Percentiles rank a stretch among this genome's conserved stretches.
Evolutionary conservation across 1,140 invertebrate genomes (phyloP).

Genomic region (Hermetia illucens): DNA sequence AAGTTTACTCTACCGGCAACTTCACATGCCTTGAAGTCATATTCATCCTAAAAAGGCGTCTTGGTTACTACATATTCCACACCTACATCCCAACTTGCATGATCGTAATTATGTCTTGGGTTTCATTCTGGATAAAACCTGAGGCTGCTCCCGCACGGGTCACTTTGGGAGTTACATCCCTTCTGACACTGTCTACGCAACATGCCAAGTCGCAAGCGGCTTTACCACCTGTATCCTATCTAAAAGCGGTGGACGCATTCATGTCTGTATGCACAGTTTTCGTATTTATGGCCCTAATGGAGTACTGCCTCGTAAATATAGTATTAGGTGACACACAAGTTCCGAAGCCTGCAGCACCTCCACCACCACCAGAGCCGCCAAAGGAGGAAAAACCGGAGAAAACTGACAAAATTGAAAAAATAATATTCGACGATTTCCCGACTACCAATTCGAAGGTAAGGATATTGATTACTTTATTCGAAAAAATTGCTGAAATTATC

Average conservation of each 20-base stretch:
- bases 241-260: conserved; percentile 81
- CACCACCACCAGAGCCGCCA: conserved; percentile 11
- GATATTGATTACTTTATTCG: neutral
- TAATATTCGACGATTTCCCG: conserved; percentile 2
- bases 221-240: conserved; percentile 75
- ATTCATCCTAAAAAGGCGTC: conserved; percentile 66
- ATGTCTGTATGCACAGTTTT: conserved; percentile 86
- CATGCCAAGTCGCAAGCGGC: conserved; percentile 82
- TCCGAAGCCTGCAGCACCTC: conserved; percentile 28
- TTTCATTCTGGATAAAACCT: conserved; percentile 87
- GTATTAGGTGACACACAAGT: conserved; percentile 41
- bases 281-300: conserved; percentile 88
- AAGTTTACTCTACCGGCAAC: conserved; percentile 56
- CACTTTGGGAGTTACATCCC: conserved; percentile 76
- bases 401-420: conserved; percentile 28
- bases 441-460: neutral
- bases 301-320: conserved; percentile 84
- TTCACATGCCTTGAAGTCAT: conserved; percentile 80
- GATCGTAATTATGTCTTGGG: conserved; percentile 86
- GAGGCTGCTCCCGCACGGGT: conserved; percentile 78
- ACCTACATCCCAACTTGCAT: conserved; percentile 77
- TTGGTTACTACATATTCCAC: conserved; percentile 79
- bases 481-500: no score
- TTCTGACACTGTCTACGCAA: conserved; percentile 80
- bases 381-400: conserved; percentile 19